Evolutionary conservation across 2,888 invertebrate species (phyloP).

Genomic region (Eilema griseolum): DNA sequence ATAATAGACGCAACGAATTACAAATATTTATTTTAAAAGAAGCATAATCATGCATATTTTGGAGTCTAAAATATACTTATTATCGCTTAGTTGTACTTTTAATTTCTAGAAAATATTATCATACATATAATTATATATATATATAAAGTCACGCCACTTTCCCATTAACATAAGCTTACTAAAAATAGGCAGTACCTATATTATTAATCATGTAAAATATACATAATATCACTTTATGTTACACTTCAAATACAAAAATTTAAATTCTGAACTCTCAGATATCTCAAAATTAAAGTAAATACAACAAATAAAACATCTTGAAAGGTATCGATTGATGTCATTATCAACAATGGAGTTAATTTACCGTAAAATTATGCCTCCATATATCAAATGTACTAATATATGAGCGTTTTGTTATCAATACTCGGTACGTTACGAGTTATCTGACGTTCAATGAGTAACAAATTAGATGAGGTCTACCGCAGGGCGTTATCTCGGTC

Average conservation of each 20-base stretch:
- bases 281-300: too few species aligned
- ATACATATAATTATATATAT: too few species aligned
- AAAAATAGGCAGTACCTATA: too few species aligned
- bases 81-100: neutral
- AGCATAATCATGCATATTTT: neutral
- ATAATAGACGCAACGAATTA: neutral
- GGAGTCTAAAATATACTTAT: neutral
- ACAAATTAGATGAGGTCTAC: slow-evolving; percentile 76
- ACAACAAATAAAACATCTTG: neutral
- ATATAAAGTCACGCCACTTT: too few species aligned
- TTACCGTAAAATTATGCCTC: slow-evolving; percentile 21
- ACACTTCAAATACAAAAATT: neutral
- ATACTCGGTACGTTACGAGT: slow-evolving; percentile 61
- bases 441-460: slow-evolving; percentile 76
- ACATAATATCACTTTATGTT: neutral
- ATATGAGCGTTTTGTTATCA: slow-evolving; percentile 52
- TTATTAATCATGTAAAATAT: neutral
- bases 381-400: slow-evolving; percentile 31
- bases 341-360: slow-evolving; percentile 14
- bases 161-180: too few species aligned
- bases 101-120: neutral
- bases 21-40: neutral
- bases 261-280: neutral
- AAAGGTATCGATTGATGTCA: neutral
- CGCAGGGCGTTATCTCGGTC: slow-evolving; percentile 65